A percentile compares a stretch with the other conserved stretches of the same genome.
Conservation (phyloP, 53 echinoderm and acorn worm species). For the Antedon mediterranea region DNA sequence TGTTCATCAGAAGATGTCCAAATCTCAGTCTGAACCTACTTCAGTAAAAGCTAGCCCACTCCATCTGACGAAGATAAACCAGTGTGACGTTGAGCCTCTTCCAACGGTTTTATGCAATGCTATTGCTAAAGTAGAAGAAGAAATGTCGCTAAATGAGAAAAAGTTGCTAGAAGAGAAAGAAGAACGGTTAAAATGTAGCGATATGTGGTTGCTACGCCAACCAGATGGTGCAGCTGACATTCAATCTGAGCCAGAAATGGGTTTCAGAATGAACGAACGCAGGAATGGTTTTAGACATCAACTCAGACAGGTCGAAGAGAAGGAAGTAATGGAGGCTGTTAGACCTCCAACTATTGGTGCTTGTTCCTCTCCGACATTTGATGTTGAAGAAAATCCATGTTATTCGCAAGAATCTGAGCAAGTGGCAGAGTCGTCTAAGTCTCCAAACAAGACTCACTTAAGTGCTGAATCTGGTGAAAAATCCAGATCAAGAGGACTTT, state of each 20-base stretch:
- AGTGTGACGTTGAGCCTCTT: background rate
- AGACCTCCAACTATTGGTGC: constrained; percentile 91
- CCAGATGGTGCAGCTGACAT: constrained; percentile 84
- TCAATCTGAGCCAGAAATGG: constrained; percentile 17
- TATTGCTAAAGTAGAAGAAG: constrained; percentile 47
- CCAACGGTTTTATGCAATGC: constrained; percentile 34
- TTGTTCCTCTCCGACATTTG: constrained; percentile 86
- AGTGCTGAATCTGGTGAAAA: background rate
- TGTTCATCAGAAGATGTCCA: constrained; percentile 7
- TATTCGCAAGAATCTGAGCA: constrained; percentile 86
- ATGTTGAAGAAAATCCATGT: constrained; percentile 82
- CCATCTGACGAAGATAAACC: background rate
- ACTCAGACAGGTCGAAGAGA: constrained; percentile 23
- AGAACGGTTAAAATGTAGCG: constrained; percentile 25
- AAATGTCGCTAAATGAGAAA: constrained; percentile 32
- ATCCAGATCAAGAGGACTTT: background rate
- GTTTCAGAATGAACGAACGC: constrained; percentile 30
- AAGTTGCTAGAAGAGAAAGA: constrained; percentile 23
- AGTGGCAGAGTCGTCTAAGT: constrained; percentile 16
- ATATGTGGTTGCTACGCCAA: constrained; percentile 41
- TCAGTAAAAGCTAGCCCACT: background rate
- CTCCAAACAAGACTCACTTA: background rate
- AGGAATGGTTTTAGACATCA: constrained; percentile 14
- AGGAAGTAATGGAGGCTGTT: constrained; percentile 34
- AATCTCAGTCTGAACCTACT: constrained; percentile 2